These are phyloP conservation scores for Andricus quercusramuli DNA, from an alignment of 2,888 invertebrate genomes.

Conservation along the genomic window DNA sequence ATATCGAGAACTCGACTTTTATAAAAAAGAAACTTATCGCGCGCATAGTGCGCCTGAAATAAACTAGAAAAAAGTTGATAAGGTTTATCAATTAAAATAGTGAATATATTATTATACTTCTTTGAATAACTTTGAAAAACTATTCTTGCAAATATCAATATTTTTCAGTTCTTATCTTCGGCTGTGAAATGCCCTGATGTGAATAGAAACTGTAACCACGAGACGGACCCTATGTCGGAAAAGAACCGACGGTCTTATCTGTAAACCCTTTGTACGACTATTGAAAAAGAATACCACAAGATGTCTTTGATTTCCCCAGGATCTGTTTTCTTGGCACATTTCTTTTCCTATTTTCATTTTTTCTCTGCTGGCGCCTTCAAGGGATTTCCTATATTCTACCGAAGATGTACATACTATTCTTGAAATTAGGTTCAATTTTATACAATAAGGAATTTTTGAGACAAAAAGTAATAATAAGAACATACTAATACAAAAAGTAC, in stretches of 20 bases:
- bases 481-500: not conserved
- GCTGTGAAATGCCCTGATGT: constrained; percentile 47
- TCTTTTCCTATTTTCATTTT: constrained; percentile 50
- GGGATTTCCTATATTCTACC: not conserved
- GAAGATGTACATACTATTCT: not conserved
- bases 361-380: constrained; percentile 43
- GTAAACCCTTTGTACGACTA: constrained; percentile 70
- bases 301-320: constrained; percentile 65
- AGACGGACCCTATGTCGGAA: constrained; percentile 48
- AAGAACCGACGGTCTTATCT: constrained; percentile 61
- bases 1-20: no score
- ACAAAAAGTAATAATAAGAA: not conserved
- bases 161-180: not conserved
- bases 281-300: constrained; percentile 70
- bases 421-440: not conserved
- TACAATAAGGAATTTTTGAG: not conserved
- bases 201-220: constrained; percentile 55
- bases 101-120: no score
- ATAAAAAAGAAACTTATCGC: no score
- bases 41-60: no score
- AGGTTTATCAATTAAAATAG: no score
- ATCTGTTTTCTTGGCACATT: constrained; percentile 44
- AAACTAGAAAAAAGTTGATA: no score
- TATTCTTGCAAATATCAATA: no score
- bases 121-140: no score